Evolutionary conservation across 2,888 invertebrate species (phyloP).

Genomic region (Himalopsyche anomala): DNA sequence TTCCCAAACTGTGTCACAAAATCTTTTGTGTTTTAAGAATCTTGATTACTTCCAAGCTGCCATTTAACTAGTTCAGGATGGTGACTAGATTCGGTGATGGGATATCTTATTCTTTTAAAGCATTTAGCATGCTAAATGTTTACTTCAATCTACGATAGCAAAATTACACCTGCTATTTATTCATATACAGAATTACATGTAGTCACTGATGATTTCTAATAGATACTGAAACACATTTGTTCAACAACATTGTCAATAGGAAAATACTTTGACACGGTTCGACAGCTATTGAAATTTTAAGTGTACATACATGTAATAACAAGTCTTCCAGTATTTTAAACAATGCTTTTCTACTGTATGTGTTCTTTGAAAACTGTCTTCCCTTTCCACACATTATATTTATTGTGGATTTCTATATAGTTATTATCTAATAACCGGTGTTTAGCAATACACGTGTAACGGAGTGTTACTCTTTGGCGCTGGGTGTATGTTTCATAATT

Average conservation of each 20-base stretch:
- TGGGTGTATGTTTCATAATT: constrained; percentile 65
- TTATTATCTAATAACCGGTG: constrained; percentile 27
- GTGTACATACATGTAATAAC: too few relatives aligned
- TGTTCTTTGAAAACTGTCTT: constrained; percentile 1
- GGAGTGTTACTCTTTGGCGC: constrained; percentile 12
- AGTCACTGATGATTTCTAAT: too few relatives aligned
- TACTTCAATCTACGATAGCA: background rate
- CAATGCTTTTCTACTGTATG: background rate
- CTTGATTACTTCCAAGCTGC: constrained; percentile 14
- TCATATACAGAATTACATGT: background rate
- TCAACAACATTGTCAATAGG: too few relatives aligned
- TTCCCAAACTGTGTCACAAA: background rate
- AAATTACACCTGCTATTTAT: background rate
- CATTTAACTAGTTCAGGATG: background rate
- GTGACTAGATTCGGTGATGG: constrained; percentile 14
- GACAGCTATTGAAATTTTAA: too few relatives aligned
- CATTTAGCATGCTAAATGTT: constrained; percentile 7
- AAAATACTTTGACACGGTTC: too few relatives aligned
- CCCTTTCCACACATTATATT: constrained; percentile 13
- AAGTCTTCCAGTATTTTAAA: background rate
- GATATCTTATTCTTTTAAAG: background rate
- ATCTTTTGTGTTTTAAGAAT: constrained; percentile 4
- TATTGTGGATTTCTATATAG: constrained; percentile 28
- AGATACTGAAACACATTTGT: too few relatives aligned
- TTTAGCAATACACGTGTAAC: constrained; percentile 18